Evolutionary conservation across 1,140 invertebrate genomes (phyloP), one percentile per base, ranked within the genome.

Genomic region (Alviniconcha marisindica): DNA sequence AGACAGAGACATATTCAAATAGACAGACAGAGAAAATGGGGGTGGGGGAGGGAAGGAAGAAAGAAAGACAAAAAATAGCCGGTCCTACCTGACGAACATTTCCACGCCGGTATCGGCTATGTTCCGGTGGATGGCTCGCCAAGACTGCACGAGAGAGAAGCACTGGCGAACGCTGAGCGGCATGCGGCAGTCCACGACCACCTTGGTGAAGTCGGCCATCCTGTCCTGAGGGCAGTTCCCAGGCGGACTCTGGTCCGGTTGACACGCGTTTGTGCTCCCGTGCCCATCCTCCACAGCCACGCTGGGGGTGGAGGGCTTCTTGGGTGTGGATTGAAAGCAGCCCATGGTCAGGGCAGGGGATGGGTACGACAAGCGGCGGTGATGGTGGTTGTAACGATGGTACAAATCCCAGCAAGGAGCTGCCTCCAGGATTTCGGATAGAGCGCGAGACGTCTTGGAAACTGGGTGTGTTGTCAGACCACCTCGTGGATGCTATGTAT

Each of bases 81-180:
- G 21, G 10, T n/a, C 73, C 18, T 40, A 76, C 73, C 73, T 76
- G 40, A 76, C 33, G 31, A 76, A 76, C 73, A 76, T 76, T n/a
- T 76, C 73, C 73, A 76, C 73, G 5, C 73, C 73, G 1, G 73
- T 76, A 24, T 51, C 0, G 42, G 73, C 7, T 1, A 76, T 76
- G 73, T 76, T 76, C 1, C 73, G 40, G n/a, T 76, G 48, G 73
- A 76, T 76, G 40, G 73, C 73, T n/a, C 36, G 40, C 73, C 73
- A 76, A 3, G 73, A 76, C 73, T 76, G 73, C n/a, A 76, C 3
- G 24, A 76, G 73, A 2, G 7, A 0, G 73, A 76, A 76, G 73
- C 73, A 76, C 73, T 76, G 73, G 4, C 44, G 42, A 5, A 54
- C 73, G 10, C 14, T 76, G 42, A 76, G 44, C 0, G 73, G 73